phyloP scores from a whole-genome alignment of 2,797 vertebrate species.

The Distichodus sexfasciatus region DNA sequence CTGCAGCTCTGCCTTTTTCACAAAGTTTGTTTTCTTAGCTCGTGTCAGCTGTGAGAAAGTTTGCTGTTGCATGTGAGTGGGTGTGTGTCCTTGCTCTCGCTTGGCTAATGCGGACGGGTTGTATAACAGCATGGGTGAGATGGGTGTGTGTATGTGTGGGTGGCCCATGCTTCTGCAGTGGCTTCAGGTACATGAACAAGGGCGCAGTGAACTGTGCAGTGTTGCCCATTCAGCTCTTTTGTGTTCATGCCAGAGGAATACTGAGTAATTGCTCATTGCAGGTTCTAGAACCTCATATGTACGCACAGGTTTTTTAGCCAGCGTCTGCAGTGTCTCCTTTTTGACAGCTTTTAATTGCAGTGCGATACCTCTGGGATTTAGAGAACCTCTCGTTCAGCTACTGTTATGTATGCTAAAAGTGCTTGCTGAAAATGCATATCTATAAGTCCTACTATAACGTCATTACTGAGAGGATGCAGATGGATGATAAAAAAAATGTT shows the following conservation, averaged over 20 bases:
- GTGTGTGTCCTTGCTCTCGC: slow-evolving; percentile 31
- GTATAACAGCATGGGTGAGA: slow-evolving; percentile 50
- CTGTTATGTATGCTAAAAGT: no score
- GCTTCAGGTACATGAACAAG: background rate
- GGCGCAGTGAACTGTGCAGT: background rate
- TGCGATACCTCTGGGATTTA: no score
- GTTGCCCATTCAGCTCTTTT: slow-evolving; percentile 12
- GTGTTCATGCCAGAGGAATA: background rate
- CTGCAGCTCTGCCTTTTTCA: background rate
- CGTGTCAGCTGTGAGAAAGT: background rate
- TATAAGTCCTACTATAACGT: no score
- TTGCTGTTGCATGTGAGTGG: background rate
- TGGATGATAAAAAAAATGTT: no score
- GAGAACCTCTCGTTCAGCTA: no score
- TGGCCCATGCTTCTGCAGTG: slow-evolving; percentile 3
- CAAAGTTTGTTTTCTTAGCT: background rate
- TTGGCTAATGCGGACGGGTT: slow-evolving; percentile 56
- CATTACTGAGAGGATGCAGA: no score
- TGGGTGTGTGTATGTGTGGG: background rate
- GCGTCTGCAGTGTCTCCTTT: background rate
- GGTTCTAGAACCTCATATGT: background rate
- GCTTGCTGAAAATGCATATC: no score
- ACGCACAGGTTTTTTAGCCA: background rate
- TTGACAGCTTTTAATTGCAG: no score
- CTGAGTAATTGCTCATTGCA: slow-evolving; percentile 1